These are phyloP conservation scores for Pachyrhynchus sulphureomaculatus DNA, from an alignment of 1,140 invertebrate species.

Conservation along the genomic window DNA sequence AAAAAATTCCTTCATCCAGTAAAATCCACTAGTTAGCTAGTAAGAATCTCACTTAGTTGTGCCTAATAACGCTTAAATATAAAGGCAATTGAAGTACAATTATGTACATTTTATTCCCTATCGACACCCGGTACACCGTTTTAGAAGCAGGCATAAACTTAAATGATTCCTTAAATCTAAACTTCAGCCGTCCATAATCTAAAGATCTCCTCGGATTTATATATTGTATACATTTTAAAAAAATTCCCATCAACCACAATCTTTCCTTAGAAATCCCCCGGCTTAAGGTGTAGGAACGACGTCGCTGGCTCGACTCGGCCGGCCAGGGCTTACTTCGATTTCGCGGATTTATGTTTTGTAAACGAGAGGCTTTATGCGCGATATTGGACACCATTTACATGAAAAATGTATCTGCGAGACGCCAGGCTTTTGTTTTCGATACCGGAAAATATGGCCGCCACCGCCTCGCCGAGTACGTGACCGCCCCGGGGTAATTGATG, in stretches of 20 bases:
- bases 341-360: conserved; percentile 55
- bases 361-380: conserved; percentile 52
- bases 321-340: conserved; percentile 46
- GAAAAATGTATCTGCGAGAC: conserved; percentile 53
- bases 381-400: conserved; percentile 55
- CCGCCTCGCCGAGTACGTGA: conserved; percentile 30
- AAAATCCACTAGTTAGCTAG: too few relatives aligned
- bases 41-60: too few relatives aligned
- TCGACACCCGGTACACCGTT: too few relatives aligned
- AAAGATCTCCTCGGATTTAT: background rate
- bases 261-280: conserved; percentile 14
- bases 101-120: too few relatives aligned
- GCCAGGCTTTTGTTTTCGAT: conserved; percentile 53
- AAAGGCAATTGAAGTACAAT: too few relatives aligned
- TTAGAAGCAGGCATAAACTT: too few relatives aligned
- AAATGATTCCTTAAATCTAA: too few relatives aligned
- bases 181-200: background rate
- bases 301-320: background rate
- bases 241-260: conserved; percentile 29
- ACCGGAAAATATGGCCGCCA: conserved; percentile 52
- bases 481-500: conserved; percentile 51
- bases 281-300: conserved; percentile 26
- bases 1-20: too few relatives aligned
- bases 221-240: conserved; percentile 26
- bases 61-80: too few relatives aligned